Base-by-base conservation (phyloP, 1,140 invertebrate species). In the Monomorium pharaonis region DNA sequence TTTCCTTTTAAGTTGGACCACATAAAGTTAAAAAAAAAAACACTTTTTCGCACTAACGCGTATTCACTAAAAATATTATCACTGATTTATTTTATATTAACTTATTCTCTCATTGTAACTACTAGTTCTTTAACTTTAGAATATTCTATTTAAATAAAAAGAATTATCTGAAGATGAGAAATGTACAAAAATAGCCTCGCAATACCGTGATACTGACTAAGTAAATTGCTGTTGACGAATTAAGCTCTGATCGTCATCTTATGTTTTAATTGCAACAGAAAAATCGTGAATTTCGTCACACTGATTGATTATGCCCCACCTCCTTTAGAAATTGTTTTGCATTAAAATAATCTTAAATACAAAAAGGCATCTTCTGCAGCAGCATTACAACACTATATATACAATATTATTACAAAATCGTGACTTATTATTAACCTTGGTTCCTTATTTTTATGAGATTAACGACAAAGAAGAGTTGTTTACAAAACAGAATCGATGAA, bases 361-460 rank as follows among this genome's bases (percentile, higher is more conserved):
- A 14, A 42, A 56, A 42, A 30, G 33, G 14, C 4, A 21, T 10
- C n/a, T 51, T 14, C 6, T 5, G 7, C 24, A 9, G 16, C 6
- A 30, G 2, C 42, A 37, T 56, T 37, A 37, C n/a, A 47, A 70
- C 67, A 37, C 30, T 0, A n/a, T 3, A 14, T 44, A 33, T 80
- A n/a, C 30, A 80, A 67, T 37, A 33, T 49, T 67, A 14, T 54
- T 80, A 80, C 21, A 69, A 80, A 63, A 80, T 24, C 16, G 14
- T 4, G 3, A 2, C 14, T 51, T 69, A 78, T 54, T 80, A 54
- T 42, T 33, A 33, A 78, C 7, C 16, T 51, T 21, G 27, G 18
- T 5, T 3, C 16, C 14, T 62, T 44, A n/a, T n/a, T 67, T 75
- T 60, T 63, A 62, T 4, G 42, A 51, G 21, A 54, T 37, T 37